These are phyloP conservation scores for Agyllia agylla DNA, from an alignment of 2,888 invertebrate genomes.

Conservation along the genomic window DNA sequence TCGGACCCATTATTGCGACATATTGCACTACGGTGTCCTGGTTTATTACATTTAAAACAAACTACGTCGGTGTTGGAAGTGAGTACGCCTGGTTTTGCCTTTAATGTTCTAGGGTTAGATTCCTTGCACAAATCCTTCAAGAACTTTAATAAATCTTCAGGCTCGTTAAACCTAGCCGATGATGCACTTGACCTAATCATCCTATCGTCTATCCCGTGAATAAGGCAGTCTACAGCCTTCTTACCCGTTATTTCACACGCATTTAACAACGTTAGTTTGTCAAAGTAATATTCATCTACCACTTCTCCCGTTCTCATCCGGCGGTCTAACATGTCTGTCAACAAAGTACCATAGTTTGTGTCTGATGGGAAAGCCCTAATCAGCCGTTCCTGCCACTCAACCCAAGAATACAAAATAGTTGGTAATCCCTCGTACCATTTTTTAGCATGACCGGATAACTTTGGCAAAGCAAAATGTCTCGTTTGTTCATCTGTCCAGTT, in stretches of 20 bases:
- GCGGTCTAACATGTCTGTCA: constrained; percentile 51
- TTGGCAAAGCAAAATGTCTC: constrained; percentile 26
- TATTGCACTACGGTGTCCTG: background rate
- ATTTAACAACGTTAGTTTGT: constrained; percentile 54
- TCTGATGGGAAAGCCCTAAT: constrained; percentile 33
- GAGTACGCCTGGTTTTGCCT: background rate
- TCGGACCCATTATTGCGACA: background rate
- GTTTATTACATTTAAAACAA: constrained; percentile 6
- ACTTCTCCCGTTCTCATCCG: constrained; percentile 33
- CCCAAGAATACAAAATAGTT: background rate
- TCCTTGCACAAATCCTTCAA: constrained; percentile 40
- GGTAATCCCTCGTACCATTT: constrained; percentile 30
- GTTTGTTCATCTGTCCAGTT: constrained; percentile 31
- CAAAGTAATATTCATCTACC: constrained; percentile 60
- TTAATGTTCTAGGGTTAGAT: background rate
- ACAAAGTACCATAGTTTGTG: constrained; percentile 38
- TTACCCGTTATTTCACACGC: constrained; percentile 47
- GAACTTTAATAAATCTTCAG: constrained; percentile 54
- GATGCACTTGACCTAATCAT: constrained; percentile 42
- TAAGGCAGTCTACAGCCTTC: constrained; percentile 55
- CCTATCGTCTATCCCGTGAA: constrained; percentile 46
- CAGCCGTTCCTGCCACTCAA: constrained; percentile 5
- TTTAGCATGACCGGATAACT: constrained; percentile 24
- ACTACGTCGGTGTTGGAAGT: background rate
- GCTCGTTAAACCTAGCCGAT: constrained; percentile 37